Percentiles rank a stretch among this genome's conserved stretches.
Conservation (phyloP, 1,140 invertebrate species). For the Physella acuta region DNA sequence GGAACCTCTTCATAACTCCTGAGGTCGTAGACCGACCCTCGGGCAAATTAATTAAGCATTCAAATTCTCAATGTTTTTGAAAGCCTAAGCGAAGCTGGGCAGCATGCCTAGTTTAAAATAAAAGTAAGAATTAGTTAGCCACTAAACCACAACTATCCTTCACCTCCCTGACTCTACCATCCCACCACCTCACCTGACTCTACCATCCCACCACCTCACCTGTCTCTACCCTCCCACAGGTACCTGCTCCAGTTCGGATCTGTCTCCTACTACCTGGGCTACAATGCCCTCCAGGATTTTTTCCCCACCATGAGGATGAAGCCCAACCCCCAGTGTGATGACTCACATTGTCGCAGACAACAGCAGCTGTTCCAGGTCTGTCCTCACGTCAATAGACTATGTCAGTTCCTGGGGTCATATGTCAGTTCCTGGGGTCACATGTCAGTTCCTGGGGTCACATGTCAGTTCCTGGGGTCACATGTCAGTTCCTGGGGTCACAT, state of each 20-base stretch:
- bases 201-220: background rate
- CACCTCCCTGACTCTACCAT: background rate
- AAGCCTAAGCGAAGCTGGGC: too few species aligned
- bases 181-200: background rate
- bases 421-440: background rate
- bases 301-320: conserved; percentile 91
- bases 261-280: conserved; percentile 90
- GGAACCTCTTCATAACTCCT: too few species aligned
- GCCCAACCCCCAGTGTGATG: conserved; percentile 91
- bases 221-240: conserved; percentile 53
- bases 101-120: too few species aligned
- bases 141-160: too few species aligned
- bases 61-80: too few species aligned
- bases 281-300: conserved; percentile 94
- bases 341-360: conserved; percentile 73
- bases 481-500: too few species aligned
- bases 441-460: too few species aligned
- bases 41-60: too few species aligned
- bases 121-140: too few species aligned
- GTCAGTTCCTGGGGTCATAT: background rate
- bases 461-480: too few species aligned
- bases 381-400: background rate
- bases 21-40: too few species aligned
- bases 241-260: conserved; percentile 88
- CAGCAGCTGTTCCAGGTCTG: conserved; percentile 71